Conservation (phyloP, 92 coral and sea anemone genomes). For the Paramuricea clavata region DNA sequence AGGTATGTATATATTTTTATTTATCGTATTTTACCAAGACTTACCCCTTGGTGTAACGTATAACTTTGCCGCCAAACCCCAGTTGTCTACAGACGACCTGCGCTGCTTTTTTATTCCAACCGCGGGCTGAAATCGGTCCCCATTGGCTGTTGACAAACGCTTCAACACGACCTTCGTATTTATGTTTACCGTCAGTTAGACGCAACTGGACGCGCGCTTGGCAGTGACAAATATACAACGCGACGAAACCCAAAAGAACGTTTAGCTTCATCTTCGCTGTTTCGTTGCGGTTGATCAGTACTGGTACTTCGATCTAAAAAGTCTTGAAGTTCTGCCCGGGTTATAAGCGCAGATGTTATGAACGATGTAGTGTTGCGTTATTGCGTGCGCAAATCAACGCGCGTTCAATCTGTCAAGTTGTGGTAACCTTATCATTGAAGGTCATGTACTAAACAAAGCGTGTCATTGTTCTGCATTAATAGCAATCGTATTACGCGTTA, state of each 20-base stretch:
- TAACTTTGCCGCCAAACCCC: constrained; percentile 78
- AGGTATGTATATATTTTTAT: neutral
- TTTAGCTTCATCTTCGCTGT: constrained; percentile 6
- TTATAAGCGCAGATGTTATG: neutral
- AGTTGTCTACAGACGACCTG: constrained; percentile 84
- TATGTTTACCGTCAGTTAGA: constrained; percentile 81
- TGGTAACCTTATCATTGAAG: neutral
- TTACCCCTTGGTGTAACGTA: constrained; percentile 75
- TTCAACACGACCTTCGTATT: constrained; percentile 85
- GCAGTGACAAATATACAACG: constrained; percentile 2
- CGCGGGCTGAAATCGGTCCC: constrained; percentile 89
- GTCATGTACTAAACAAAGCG: constrained; percentile 5
- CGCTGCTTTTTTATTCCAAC: constrained; percentile 80
- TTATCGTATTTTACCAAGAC: neutral
- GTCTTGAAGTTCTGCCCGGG: neutral
- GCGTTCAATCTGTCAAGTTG: neutral
- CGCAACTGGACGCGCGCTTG: constrained; percentile 63
- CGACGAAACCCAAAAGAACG: constrained; percentile 13
- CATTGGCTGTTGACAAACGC: constrained; percentile 75
- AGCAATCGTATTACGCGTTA: neutral
- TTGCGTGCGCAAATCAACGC: constrained; percentile 24
- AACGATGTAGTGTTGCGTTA: neutral
- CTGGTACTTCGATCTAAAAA: too few relatives aligned
- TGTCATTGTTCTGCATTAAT: constrained; percentile 15
- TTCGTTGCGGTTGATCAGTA: neutral